These are phyloP conservation scores for Metalampra italica DNA, from an alignment of 2,888 invertebrate species.

Conservation along the genomic window DNA sequence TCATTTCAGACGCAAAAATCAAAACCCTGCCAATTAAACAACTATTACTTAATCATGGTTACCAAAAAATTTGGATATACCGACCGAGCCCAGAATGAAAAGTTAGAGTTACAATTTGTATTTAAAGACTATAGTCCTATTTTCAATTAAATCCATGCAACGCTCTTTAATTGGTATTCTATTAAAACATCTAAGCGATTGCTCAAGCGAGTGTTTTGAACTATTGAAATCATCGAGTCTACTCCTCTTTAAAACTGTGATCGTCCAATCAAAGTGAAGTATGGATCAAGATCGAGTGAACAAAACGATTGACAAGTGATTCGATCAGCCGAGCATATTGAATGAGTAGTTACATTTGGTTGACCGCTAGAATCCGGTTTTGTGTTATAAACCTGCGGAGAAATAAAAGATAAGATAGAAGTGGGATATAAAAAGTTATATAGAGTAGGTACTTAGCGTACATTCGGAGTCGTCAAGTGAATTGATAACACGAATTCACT, in stretches of 20 bases:
- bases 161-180: constrained; percentile 36
- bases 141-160: constrained; percentile 58
- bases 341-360: constrained; percentile 77
- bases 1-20: constrained; percentile 52
- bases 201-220: constrained; percentile 55
- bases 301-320: constrained; percentile 65
- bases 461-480: constrained; percentile 51
- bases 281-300: constrained; percentile 70
- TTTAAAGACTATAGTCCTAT: constrained; percentile 29
- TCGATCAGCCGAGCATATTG: constrained; percentile 69
- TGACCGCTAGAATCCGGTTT: constrained; percentile 79
- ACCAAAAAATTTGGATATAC: constrained; percentile 25
- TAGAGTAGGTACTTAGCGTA: constrained; percentile 47
- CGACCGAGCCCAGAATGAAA: constrained; percentile 60
- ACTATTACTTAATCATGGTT: constrained; percentile 15
- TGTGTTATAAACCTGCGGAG: constrained; percentile 79
- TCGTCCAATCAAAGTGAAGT: constrained; percentile 61
- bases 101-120: constrained; percentile 39
- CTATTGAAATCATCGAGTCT: constrained; percentile 52
- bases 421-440: constrained; percentile 54
- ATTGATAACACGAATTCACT: constrained; percentile 38
- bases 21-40: constrained; percentile 47
- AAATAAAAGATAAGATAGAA: constrained; percentile 74
- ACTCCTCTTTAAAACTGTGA: constrained; percentile 59
- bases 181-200: constrained; percentile 54